Evolutionary conservation across 2,888 invertebrate species (phyloP).

Genomic region (Agriopis aurantiaria): DNA sequence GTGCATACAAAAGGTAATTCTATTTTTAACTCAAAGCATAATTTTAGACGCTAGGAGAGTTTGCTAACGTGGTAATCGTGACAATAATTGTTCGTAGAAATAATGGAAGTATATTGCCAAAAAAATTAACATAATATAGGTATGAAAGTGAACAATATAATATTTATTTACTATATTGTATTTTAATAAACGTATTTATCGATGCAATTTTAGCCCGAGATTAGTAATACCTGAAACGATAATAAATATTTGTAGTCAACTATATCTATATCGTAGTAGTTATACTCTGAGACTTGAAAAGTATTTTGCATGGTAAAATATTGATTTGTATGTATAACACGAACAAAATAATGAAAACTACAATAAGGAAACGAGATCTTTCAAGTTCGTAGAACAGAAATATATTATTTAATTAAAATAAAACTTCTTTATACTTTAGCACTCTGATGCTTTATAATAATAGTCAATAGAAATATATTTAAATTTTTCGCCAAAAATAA

Average conservation of each 20-base stretch:
- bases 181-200: slow-evolving; percentile 25
- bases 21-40: background rate
- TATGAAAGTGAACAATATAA: slow-evolving; percentile 6
- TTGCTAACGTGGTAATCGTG: slow-evolving; percentile 48
- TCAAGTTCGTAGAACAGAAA: background rate
- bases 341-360: background rate
- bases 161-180: slow-evolving; percentile 21
- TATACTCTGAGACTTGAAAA: too few species aligned
- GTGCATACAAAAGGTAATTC: slow-evolving; percentile 9
- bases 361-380: slow-evolving; percentile 4
- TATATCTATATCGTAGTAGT: too few species aligned
- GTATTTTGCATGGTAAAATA: too few species aligned
- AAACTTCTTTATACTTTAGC: background rate
- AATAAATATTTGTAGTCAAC: background rate
- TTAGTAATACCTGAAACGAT: slow-evolving; percentile 1
- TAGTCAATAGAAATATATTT: too few species aligned
- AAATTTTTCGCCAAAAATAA: too few species aligned
- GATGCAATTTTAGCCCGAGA: slow-evolving; percentile 18
- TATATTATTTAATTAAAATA: background rate
- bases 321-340: background rate
- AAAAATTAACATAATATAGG: slow-evolving; percentile 6
- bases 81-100: slow-evolving; percentile 57
- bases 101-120: slow-evolving; percentile 51
- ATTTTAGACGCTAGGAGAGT: background rate
- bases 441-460: slow-evolving; percentile 1